phyloP scores from a whole-genome alignment of 2,888 invertebrate species.

The Dynastes grantii region DNA sequence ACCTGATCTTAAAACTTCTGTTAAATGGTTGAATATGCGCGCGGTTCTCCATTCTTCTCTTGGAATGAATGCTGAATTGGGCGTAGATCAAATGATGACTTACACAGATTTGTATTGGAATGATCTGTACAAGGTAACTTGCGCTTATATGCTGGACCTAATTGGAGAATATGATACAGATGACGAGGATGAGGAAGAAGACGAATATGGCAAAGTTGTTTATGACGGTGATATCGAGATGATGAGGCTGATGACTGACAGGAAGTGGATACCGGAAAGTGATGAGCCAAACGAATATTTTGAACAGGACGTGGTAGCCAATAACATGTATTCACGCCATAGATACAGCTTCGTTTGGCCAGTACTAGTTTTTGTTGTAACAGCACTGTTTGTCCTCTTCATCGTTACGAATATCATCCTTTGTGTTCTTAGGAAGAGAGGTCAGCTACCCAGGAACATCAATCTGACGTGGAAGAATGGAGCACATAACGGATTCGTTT shows the following conservation, averaged over 20 bases:
- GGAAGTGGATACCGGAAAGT: conserved; percentile 13
- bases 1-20: conserved; percentile 78
- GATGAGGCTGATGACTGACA: not conserved
- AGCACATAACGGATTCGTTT: conserved; percentile 80
- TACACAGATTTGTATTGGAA: conserved; percentile 43
- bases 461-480: conserved; percentile 66
- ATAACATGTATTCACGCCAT: conserved; percentile 35
- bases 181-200: conserved; percentile 58
- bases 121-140: conserved; percentile 25
- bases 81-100: conserved; percentile 26
- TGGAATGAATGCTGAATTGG: conserved; percentile 56
- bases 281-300: conserved; percentile 26
- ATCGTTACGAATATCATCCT: conserved; percentile 68
- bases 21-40: conserved; percentile 76
- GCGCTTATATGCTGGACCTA: conserved; percentile 44
- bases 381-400: conserved; percentile 74
- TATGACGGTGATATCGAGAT: conserved; percentile 39
- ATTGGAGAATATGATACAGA: conserved; percentile 63
- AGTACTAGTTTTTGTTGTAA: conserved; percentile 74
- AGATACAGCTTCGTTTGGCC: conserved; percentile 72
- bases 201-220: conserved; percentile 69
- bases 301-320: conserved; percentile 12
- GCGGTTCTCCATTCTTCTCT: conserved; percentile 73
- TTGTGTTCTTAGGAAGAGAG: conserved; percentile 64
- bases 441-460: conserved; percentile 62